These are phyloP conservation scores for Lymantria dispar DNA, from an alignment of 2,888 invertebrate genomes.

Conservation along the genomic window DNA sequence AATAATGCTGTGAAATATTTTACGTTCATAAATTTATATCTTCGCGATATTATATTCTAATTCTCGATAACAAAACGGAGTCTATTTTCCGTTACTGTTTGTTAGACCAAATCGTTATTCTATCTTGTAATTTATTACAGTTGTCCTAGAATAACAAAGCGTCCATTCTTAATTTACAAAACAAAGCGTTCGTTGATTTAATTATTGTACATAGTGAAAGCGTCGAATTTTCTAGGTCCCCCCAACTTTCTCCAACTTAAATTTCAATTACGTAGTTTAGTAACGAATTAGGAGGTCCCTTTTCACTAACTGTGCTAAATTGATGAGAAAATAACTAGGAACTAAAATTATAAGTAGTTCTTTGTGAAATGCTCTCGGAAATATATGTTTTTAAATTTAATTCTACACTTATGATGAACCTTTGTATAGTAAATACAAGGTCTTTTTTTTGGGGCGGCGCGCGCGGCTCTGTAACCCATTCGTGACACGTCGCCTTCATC, in stretches of 20 bases:
- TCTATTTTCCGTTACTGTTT: neutral
- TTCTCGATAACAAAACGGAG: constrained; percentile 2
- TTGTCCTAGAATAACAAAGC: constrained; percentile 1
- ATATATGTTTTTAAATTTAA: no score
- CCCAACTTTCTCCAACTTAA: constrained; percentile 14
- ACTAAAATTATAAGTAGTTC: neutral
- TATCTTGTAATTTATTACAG: constrained; percentile 26
- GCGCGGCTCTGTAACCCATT: no score
- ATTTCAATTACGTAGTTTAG: constrained; percentile 20
- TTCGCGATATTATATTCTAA: neutral
- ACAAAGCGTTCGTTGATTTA: constrained; percentile 12
- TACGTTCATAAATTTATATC: neutral
- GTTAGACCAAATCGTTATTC: constrained; percentile 4
- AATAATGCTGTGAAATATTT: neutral
- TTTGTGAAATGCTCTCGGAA: neutral
- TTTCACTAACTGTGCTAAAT: constrained; percentile 16
- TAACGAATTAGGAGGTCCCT: constrained; percentile 7
- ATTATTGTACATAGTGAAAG: constrained; percentile 8
- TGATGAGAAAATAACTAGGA: constrained; percentile 7
- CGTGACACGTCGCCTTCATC: no score
- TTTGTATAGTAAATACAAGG: no score
- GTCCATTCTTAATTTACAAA: constrained; percentile 4
- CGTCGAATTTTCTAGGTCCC: constrained; percentile 8
- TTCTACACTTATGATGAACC: no score
- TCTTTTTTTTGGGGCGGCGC: no score